These are phyloP conservation scores for Orthosia cruda DNA, from an alignment of 2,888 invertebrate species.

Conservation along the genomic window DNA sequence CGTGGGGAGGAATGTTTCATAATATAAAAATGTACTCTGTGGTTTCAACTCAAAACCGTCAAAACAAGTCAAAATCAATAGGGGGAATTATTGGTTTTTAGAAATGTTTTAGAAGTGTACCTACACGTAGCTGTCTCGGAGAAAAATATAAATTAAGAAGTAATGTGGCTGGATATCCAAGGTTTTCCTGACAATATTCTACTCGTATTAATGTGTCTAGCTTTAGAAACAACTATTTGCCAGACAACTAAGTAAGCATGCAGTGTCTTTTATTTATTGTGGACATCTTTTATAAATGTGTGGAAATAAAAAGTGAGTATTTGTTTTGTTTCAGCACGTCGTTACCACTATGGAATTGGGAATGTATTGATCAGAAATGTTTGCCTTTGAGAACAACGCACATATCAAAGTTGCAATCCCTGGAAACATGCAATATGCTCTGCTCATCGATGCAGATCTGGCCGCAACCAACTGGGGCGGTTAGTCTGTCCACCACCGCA, in stretches of 20 bases:
- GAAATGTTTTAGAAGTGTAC: slow-evolving; percentile 27
- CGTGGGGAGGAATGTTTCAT: too few relatives aligned
- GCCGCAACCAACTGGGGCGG: slow-evolving; percentile 94
- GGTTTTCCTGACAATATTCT: slow-evolving; percentile 29
- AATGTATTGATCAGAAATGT: slow-evolving; percentile 93
- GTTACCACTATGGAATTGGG: slow-evolving; percentile 94
- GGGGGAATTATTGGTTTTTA: slow-evolving; percentile 27
- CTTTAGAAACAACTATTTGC: slow-evolving; percentile 36
- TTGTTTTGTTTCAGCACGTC: slow-evolving; percentile 74
- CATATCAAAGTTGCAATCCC: slow-evolving; percentile 88
- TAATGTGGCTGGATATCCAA: slow-evolving; percentile 56
- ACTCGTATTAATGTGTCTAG: slow-evolving; percentile 35
- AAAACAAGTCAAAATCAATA: slow-evolving; percentile 36
- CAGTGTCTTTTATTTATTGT: not conserved
- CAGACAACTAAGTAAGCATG: slow-evolving; percentile 46
- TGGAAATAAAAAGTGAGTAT: not conserved
- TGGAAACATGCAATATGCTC: slow-evolving; percentile 94
- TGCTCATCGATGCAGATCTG: slow-evolving; percentile 94
- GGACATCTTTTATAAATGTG: not conserved
- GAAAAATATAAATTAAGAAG: slow-evolving; percentile 49
- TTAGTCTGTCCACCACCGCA: slow-evolving; percentile 92
- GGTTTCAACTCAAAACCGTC: slow-evolving; percentile 31
- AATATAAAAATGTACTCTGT: too few relatives aligned
- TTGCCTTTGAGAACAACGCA: slow-evolving; percentile 87
- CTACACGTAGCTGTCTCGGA: slow-evolving; percentile 29